These are phyloP conservation scores for Rosalia funebris DNA, from an alignment of 2,888 invertebrate species.

Conservation along the genomic window DNA sequence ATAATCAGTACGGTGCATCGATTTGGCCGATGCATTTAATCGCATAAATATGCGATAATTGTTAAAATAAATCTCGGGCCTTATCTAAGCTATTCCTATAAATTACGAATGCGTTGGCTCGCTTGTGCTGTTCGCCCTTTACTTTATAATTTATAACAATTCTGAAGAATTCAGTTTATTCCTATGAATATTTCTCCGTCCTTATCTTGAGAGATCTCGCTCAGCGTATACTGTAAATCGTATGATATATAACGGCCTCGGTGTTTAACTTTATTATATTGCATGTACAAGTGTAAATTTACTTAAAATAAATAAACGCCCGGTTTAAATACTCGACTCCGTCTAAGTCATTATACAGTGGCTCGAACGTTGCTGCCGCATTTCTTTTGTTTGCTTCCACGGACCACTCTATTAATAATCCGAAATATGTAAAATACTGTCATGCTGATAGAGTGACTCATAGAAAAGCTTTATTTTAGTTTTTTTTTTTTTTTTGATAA, in stretches of 20 bases:
- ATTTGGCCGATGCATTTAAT: conserved; percentile 20
- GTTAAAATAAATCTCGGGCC: conserved; percentile 38
- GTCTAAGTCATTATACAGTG: conserved; percentile 33
- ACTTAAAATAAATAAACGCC: conserved; percentile 38
- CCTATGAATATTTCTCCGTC: conserved; percentile 51
- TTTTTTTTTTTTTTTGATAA: conserved; percentile 26
- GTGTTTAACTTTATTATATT: conserved; percentile 47
- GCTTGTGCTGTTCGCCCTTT: conserved; percentile 48
- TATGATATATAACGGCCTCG: conserved; percentile 44
- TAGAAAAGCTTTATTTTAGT: conserved; percentile 15
- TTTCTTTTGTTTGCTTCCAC: conserved; percentile 33
- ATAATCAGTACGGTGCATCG: conserved; percentile 13
- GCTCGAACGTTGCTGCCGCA: conserved; percentile 28
- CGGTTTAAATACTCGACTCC: conserved; percentile 21
- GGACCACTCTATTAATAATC: conserved; percentile 28
- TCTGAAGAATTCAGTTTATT: conserved; percentile 55
- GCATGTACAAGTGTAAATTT: conserved; percentile 40
- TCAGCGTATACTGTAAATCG: conserved; percentile 42
- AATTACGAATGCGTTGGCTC: conserved; percentile 47
- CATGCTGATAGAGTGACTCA: conserved; percentile 15
- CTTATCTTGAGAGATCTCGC: conserved; percentile 42
- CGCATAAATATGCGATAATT: conserved; percentile 42
- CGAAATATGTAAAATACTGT: conserved; percentile 14
- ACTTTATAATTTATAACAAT: conserved; percentile 57
- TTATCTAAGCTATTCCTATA: conserved; percentile 50